Conservation (phyloP, 2,797 vertebrate species). For the Ciconia nigra region DNA sequence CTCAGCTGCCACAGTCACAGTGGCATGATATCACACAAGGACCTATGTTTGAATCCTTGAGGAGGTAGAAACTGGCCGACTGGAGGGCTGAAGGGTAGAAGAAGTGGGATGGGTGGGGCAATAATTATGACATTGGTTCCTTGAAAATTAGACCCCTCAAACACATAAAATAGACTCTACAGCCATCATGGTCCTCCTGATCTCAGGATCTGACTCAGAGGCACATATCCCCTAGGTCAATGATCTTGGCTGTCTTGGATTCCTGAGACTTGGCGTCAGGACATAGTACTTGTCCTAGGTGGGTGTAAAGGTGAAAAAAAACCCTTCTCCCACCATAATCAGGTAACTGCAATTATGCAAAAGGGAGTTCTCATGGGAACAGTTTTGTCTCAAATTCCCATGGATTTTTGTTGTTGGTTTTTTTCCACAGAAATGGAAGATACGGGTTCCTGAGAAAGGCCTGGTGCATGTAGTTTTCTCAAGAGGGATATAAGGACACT, state of each 20-base stretch:
- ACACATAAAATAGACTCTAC: background rate
- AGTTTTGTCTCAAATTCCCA: background rate
- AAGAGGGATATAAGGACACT: background rate
- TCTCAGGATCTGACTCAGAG: background rate
- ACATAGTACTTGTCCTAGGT: background rate
- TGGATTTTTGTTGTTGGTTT: background rate
- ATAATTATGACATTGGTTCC: background rate
- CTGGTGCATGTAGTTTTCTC: background rate
- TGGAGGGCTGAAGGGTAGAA: background rate
- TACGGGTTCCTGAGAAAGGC: background rate
- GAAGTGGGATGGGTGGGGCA: background rate
- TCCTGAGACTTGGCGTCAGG: background rate
- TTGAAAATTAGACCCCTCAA: background rate
- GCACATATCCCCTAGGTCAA: background rate
- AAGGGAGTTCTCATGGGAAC: conserved; percentile 2
- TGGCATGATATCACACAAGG: background rate
- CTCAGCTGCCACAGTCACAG: background rate
- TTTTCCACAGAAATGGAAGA: background rate
- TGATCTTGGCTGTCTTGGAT: background rate
- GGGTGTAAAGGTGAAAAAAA: background rate
- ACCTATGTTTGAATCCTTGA: background rate
- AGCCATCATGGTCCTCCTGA: background rate
- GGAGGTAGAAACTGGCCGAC: background rate
- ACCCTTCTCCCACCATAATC: background rate
- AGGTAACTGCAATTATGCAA: conserved; percentile 2